Base-by-base conservation (phyloP, 2,797 vertebrate species). In the Cossypha polioptera region DNA sequence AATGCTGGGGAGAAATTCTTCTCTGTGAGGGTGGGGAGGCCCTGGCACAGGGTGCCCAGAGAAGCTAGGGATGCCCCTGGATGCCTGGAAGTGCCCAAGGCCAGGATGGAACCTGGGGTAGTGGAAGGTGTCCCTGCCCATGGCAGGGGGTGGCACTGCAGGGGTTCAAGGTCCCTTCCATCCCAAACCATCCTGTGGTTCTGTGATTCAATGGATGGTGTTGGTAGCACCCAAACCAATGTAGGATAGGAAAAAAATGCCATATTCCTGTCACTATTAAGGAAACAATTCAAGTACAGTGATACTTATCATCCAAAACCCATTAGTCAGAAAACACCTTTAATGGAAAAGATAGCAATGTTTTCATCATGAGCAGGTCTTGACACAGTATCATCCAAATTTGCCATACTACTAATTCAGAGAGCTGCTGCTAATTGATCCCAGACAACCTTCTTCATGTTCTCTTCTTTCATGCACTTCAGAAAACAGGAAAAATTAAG, bases 61-160 rank as follows among this genome's bases (percentile, higher is more conserved):
- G 38, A 38, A 38, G 38, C 38, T 38, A 12, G 13, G 38, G 38
- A 13, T 38, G 38, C 38, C 38, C 38, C 38, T 38, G 38, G 38
- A 38, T 38, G 13, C 38, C 38, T 38, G 38, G 38, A 38, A 38
- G 38, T 38, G 38, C 14, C 38, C 38, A 38, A 38, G 38, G 38
- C 38, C 38, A 38, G 38, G 13, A 13, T 38, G 38, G 38, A 31
- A 0, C 8, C 42, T 71, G 50, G 26, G 21, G 0, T 0, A 7
- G 35, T 31, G 57, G 50, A 0, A 78, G 31, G 10, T 48, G 50
- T 55, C 31, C 35, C 57, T 77, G 73, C 16, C 38, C 48, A 10
- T 47, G 29, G 63, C 65, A 77, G 25, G 12, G 29, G 14, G n/a
- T 59, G 50, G n/a, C 0, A n/a, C 19, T 24, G n/a, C 43, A 3